Conservation (phyloP, 2,113 vertebrate species). For the Scopus umbretta region DNA sequence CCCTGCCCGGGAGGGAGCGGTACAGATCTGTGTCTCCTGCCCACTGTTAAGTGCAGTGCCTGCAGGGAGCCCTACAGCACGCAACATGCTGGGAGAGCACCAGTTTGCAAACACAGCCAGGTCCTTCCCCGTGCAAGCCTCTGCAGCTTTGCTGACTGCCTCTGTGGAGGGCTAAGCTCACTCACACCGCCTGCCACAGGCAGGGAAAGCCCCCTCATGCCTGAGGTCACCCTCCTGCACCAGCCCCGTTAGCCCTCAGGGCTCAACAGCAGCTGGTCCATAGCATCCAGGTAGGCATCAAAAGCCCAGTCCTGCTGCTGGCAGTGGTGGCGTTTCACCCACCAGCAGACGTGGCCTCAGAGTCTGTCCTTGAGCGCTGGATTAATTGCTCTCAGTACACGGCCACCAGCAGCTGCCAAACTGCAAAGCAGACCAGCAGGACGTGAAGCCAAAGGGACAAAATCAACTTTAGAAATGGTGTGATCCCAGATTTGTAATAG, state of each 20-base stretch:
- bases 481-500: neutral
- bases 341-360: accelerated
- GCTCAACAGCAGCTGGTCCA: too few relatives aligned
- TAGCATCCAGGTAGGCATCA: neutral
- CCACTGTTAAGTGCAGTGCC: accelerated
- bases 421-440: neutral
- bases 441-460: neutral
- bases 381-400: neutral
- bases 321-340: neutral
- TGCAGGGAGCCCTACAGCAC: accelerated
- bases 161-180: neutral
- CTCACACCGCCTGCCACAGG: neutral
- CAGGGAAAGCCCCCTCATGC: neutral
- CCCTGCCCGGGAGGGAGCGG: neutral
- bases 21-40: neutral
- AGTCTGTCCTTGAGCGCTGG: neutral
- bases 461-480: neutral
- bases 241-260: neutral
- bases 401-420: neutral
- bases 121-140: neutral
- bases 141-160: accelerated
- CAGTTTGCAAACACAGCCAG: neutral
- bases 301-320: neutral
- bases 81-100: accelerated
- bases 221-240: neutral